These are phyloP conservation scores for Eumacrocentrus americanus DNA, from an alignment of 2,888 invertebrate genomes.

Conservation along the genomic window DNA sequence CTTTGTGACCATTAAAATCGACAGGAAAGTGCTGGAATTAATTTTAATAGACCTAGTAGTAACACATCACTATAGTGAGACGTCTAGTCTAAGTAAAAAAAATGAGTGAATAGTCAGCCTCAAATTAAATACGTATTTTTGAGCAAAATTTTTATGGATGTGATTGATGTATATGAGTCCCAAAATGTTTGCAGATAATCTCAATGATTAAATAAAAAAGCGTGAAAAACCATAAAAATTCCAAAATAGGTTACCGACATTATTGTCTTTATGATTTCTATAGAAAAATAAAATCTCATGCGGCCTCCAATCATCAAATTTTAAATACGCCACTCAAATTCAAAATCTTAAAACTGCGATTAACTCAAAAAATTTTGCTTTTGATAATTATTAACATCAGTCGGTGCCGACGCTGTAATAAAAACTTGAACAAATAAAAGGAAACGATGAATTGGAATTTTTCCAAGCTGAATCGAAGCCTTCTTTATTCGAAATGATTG, in stretches of 20 bases:
- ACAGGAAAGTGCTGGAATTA: background rate
- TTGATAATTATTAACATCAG: no score
- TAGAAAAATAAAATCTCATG: no score
- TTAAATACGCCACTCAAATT: no score
- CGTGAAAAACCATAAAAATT: background rate
- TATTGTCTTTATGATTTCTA: no score
- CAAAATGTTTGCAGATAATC: no score
- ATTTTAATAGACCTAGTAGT: background rate
- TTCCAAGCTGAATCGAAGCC: slow-evolving; percentile 1
- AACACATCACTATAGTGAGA: no score
- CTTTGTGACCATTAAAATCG: background rate
- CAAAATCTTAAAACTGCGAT: no score
- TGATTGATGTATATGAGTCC: no score
- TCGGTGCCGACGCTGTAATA: no score
- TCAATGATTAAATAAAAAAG: background rate
- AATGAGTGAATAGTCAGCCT: background rate
- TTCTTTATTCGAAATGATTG: slow-evolving; percentile 15
- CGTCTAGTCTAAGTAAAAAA: background rate
- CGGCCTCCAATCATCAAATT: no score
- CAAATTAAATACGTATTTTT: background rate
- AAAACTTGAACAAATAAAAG: background rate
- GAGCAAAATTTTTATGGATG: background rate
- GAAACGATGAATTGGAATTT: background rate
- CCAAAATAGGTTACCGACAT: background rate
- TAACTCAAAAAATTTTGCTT: no score